These are phyloP conservation scores for Tragopan temminckii DNA, from an alignment of 2,797 vertebrate genomes.

Conservation along the genomic window DNA sequence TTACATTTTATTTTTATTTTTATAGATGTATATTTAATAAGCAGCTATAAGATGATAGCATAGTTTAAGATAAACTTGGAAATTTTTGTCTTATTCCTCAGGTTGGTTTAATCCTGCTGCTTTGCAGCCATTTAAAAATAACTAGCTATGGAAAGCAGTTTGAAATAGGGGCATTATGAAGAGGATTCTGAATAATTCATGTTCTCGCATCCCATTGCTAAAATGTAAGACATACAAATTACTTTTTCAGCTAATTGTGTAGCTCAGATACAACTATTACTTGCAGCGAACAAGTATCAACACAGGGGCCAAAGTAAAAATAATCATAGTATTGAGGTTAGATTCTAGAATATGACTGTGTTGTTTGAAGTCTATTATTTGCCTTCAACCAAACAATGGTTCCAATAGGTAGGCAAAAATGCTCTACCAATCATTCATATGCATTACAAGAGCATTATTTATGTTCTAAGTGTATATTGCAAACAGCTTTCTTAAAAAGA, in stretches of 20 bases:
- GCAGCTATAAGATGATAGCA: neutral
- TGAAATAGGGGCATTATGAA: neutral
- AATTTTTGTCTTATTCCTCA: neutral
- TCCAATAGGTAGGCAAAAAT: neutral
- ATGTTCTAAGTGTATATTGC: neutral
- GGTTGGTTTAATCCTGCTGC: neutral
- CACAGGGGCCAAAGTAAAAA: neutral
- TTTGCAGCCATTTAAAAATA: neutral
- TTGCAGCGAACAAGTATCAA: neutral
- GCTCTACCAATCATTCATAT: neutral
- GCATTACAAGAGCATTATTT: neutral
- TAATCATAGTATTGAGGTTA: neutral
- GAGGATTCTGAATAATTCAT: neutral
- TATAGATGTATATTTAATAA: neutral
- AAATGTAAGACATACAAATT: neutral
- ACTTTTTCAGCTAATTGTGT: neutral
- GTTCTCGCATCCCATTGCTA: neutral
- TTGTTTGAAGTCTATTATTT: neutral
- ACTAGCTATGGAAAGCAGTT: neutral
- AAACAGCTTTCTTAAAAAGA: neutral
- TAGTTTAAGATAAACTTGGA: neutral
- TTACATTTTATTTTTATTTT: neutral
- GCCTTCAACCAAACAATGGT: neutral
- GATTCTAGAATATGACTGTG: neutral
- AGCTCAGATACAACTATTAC: neutral